Conservation (phyloP, 2,797 vertebrate genomes). For the Champsocephalus esox region DNA sequence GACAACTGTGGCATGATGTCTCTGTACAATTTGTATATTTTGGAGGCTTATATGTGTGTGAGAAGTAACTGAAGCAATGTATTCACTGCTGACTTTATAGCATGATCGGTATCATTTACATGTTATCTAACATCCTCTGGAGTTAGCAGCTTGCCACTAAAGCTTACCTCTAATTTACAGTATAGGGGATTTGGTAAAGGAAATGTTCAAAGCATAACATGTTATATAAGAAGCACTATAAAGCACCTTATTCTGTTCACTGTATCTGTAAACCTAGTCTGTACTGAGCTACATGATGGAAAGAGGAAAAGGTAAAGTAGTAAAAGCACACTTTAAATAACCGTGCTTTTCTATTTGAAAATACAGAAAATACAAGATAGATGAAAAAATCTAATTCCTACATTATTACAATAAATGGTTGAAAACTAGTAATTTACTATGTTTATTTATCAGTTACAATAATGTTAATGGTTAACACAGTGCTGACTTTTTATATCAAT, state of each 20-base stretch:
- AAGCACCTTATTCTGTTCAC: constrained; percentile 32
- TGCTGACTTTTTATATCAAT: neutral
- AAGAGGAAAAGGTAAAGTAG: neutral
- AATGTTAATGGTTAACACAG: neutral
- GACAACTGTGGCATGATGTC: neutral
- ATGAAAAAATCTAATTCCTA: neutral
- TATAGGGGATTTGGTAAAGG: constrained; percentile 70
- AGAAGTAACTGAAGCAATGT: constrained; percentile 22
- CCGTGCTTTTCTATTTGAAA: neutral
- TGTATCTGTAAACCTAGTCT: neutral
- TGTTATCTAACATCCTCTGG: constrained; percentile 63
- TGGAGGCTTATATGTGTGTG: constrained; percentile 14
- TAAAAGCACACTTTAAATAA: neutral
- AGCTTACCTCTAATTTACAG: constrained; percentile 68
- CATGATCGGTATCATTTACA: constrained; percentile 36
- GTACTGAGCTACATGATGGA: constrained; percentile 1
- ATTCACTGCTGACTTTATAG: constrained; percentile 15
- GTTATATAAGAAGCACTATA: constrained; percentile 61
- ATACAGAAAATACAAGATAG: neutral
- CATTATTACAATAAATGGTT: too few species aligned
- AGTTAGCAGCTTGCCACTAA: constrained; percentile 64
- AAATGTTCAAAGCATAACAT: constrained; percentile 60
- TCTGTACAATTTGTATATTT: constrained; percentile 2
- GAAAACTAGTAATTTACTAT: too few species aligned
- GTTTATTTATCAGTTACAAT: too few species aligned